Conservation (phyloP, 2,113 vertebrate species). For the Ahaetulla prasina region DNA sequence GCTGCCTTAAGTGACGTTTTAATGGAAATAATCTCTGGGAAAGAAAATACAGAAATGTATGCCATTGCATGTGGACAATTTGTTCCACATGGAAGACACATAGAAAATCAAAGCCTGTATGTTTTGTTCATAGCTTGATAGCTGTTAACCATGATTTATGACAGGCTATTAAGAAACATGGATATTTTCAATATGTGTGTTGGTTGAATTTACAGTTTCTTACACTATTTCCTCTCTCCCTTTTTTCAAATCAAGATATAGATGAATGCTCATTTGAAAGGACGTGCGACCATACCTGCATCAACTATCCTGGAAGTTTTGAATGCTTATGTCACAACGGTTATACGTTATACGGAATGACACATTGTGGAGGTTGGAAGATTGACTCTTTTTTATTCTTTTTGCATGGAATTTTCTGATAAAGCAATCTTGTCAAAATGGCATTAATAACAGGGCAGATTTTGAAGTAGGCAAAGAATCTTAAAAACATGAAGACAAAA, state of each 20-base stretch:
- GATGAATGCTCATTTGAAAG: constrained; percentile 96
- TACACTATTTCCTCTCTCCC: constrained; percentile 9
- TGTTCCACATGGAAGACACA: not conserved
- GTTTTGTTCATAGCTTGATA: not conserved
- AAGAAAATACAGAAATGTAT: not conserved
- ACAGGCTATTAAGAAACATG: not conserved
- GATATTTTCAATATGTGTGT: not conserved
- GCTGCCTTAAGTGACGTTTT: not conserved
- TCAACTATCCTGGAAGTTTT: constrained; percentile 93
- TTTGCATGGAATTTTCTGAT: not conserved
- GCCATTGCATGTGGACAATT: not conserved
- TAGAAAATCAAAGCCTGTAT: not conserved
- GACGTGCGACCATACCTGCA: constrained; percentile 91
- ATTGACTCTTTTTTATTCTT: constrained; percentile 19
- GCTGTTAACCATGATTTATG: not conserved
- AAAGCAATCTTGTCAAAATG: not conserved
- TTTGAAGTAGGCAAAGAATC: not conserved
- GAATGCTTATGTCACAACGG: constrained; percentile 91
- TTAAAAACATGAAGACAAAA: not conserved
- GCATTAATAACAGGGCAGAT: not conserved
- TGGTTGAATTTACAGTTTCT: not conserved
- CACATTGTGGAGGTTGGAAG: constrained; percentile 94
- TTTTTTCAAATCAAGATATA: constrained; percentile 73
- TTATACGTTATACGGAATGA: constrained; percentile 87
- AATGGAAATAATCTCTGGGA: not conserved